A percentile compares a stretch with the other conserved stretches of the same genome.
These are phyloP conservation scores for Megalopta genalis DNA, from an alignment of 1,140 invertebrate genomes.

Conservation along the genomic window DNA sequence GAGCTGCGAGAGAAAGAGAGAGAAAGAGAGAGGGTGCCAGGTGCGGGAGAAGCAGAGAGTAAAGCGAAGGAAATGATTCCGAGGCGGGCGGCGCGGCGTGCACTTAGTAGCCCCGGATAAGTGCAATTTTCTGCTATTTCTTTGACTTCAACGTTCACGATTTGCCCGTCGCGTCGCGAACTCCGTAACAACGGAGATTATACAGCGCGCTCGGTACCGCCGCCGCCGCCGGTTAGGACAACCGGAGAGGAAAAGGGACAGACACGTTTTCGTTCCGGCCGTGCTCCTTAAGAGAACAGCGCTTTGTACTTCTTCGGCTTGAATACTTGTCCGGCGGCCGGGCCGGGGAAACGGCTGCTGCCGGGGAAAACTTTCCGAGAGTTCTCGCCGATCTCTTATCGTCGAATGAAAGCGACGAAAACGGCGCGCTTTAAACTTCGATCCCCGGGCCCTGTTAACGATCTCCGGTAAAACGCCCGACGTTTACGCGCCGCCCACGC, in stretches of 20 bases:
- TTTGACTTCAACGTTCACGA: constrained; percentile 10
- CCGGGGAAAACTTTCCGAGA: not conserved
- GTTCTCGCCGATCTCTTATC: constrained; percentile 10
- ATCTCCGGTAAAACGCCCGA: not conserved
- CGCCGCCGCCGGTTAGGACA: too few relatives aligned
- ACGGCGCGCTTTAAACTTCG: not conserved
- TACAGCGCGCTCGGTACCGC: not conserved
- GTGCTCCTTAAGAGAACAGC: not conserved
- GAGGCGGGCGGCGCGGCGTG: constrained; percentile 5
- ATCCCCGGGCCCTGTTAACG: not conserved
- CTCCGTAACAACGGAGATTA: constrained; percentile 1
- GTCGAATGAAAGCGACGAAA: not conserved
- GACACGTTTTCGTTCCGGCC: not conserved
- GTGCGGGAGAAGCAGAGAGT: too few relatives aligned
- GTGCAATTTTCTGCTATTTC: constrained; percentile 34
- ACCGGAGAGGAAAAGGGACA: not conserved
- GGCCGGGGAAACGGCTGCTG: too few relatives aligned
- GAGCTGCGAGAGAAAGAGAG: not conserved
- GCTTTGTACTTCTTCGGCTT: constrained; percentile 3
- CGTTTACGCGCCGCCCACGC: not conserved
- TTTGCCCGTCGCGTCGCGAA: not conserved
- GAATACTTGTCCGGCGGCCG: not conserved
- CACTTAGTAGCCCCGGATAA: constrained; percentile 35
- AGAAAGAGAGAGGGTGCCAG: too few relatives aligned
- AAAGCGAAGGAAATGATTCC: not conserved